These are phyloP conservation scores for Cephus nigrinus DNA, from an alignment of 2,888 invertebrate genomes.

Conservation along the genomic window DNA sequence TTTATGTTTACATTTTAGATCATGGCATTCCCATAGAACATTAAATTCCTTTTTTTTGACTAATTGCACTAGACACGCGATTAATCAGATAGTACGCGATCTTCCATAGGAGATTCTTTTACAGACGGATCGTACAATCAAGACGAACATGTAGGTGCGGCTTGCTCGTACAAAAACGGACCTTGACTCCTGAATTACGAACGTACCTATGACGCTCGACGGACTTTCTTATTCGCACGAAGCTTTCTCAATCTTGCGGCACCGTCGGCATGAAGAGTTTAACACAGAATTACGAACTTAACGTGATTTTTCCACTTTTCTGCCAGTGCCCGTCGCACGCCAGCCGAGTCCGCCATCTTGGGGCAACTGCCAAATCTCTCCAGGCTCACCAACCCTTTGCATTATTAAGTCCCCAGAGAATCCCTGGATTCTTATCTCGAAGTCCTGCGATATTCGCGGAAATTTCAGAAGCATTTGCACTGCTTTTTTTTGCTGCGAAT, in stretches of 20 bases:
- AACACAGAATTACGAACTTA: constrained; percentile 55
- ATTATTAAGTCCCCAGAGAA: not conserved
- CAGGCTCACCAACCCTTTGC: constrained; percentile 42
- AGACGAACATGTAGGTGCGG: constrained; percentile 24
- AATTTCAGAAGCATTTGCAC: constrained; percentile 32
- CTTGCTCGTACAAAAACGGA: constrained; percentile 22
- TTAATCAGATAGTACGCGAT: not conserved
- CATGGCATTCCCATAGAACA: not conserved
- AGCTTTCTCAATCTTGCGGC: constrained; percentile 31
- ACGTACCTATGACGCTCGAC: constrained; percentile 21
- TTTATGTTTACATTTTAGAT: constrained; percentile 1
- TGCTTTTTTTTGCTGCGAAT: too few species aligned
- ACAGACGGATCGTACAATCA: not conserved
- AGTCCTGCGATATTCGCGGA: constrained; percentile 22
- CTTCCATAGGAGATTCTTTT: not conserved
- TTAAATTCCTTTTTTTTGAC: not conserved
- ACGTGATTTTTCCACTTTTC: constrained; percentile 57
- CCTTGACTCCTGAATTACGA: constrained; percentile 5
- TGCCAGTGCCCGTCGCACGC: constrained; percentile 59
- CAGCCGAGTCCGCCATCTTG: constrained; percentile 65
- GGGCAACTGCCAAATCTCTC: constrained; percentile 58
- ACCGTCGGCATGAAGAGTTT: constrained; percentile 41
- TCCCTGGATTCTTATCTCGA: not conserved
- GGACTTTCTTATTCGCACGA: constrained; percentile 24
- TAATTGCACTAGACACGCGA: not conserved